Evolutionary conservation across 2,113 vertebrate species (phyloP), one percentile per base, ranked within the genome.

Genomic region (Hystrix brachyura): DNA sequence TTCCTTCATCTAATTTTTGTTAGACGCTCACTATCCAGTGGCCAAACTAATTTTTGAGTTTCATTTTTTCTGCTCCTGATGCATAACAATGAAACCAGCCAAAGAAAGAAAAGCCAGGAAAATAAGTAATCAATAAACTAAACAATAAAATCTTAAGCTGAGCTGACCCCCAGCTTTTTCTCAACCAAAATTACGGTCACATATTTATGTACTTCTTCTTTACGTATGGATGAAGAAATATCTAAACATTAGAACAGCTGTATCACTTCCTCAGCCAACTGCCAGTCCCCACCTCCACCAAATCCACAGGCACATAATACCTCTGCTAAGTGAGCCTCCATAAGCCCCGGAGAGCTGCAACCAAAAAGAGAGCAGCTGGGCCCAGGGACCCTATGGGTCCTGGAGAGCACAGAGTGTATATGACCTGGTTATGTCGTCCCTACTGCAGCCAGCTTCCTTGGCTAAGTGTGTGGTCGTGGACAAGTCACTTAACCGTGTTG

Each of bases 41-140:
- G 21, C 2, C 88, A 94, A 94, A 84, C 67, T 95, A 29, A 96
- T 91, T 92, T 92, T 90, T 97, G 19, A 81, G 59, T 83, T 94
- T 91, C 65, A 90, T 91, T 96, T 90, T 97, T 83, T 95, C 67
- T 95, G 65, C 17, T 87, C 19, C 34, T 94, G 48, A 95, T 96
- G 57, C 96, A 11, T 93, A 91, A 87, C 88, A 89, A 74, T 82
- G 38, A 94, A 91, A 95, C 19, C 19, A 92, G 84, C 21, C 82
- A 92, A 46, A 94, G 48, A 62, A 48, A 62, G 57, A 85, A 95
- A 53, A 43, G 1, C n/a, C 53, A 71, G 21, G 34, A 94, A 85
- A 82, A 88, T 18, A 87, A 96, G 79, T 72, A 95, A 38, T 60
- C 78, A 72, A 72, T 25, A 91, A 92, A 67, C 13, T 51, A 71